phyloP scores from a whole-genome alignment of 1,140 invertebrate species.

The Onthophagus taurus region DNA sequence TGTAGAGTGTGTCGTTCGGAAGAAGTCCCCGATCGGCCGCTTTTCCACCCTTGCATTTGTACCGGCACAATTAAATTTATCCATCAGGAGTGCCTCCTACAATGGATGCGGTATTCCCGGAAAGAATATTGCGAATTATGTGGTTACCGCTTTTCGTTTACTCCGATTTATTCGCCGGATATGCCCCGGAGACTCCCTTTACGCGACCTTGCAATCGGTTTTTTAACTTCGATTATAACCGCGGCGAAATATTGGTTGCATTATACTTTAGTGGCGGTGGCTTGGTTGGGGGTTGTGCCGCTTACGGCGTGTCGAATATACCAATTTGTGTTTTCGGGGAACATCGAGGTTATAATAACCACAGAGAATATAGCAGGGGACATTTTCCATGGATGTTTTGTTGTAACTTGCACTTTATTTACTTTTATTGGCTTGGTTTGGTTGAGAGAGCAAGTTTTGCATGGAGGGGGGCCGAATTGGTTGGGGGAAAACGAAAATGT shows the following conservation, averaged over 20 bases:
- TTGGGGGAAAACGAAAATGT: constrained; percentile 53
- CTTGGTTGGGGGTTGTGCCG: constrained; percentile 97
- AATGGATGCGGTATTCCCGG: constrained; percentile 90
- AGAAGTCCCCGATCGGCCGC: constrained; percentile 56
- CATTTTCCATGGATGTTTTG: constrained; percentile 92
- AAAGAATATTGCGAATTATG: constrained; percentile 99
- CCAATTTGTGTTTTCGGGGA: constrained; percentile 74
- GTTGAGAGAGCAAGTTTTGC: constrained; percentile 95
- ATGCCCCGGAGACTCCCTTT: constrained; percentile 95
- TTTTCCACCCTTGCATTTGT: constrained; percentile 96
- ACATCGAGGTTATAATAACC: constrained; percentile 81
- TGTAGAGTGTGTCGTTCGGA: constrained; percentile 97
- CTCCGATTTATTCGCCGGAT: constrained; percentile 97
- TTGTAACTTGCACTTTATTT: constrained; percentile 92
- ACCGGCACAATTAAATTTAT: constrained; percentile 99
- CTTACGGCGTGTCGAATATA: constrained; percentile 95
- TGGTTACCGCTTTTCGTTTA: constrained; percentile 95
- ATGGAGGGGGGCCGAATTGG: constrained; percentile 95
- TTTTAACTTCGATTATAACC: constrained; percentile 80
- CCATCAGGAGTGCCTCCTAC: constrained; percentile 85
- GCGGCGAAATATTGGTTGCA: constrained; percentile 94
- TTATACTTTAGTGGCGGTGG: constrained; percentile 88
- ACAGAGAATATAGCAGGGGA: constrained; percentile 88
- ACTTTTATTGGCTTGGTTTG: constrained; percentile 96
- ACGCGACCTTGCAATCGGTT: constrained; percentile 68